Base-by-base conservation (phyloP, 2,797 vertebrate species). In the Podarcis siculus region DNA sequence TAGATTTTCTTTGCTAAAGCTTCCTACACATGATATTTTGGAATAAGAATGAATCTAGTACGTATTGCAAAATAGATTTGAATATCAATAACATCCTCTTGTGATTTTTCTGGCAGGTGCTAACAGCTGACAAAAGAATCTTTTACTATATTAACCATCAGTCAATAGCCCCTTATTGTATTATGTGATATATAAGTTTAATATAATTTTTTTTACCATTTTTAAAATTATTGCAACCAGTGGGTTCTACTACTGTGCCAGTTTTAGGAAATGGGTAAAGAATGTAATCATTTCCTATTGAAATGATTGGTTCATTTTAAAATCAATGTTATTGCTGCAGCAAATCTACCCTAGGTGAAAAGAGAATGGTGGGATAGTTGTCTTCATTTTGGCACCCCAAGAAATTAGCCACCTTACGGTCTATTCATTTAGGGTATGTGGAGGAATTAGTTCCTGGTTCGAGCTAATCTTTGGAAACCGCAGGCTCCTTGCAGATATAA, bases 231-330 rank as follows among this genome's bases (percentile, higher is more conserved):
- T 58, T 69, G 86, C 55, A 13, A 69, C 77, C 78, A 82, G 2
- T 64, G 0, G 21, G 66, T 37, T 8, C 64, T 45, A 72, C 30
- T n/a, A 77, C 12, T 58, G 21, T 86, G 15, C 15, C 32, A 9
- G 3, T 67, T 87, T 61, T 2, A 25, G 37, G 13, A 73, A 83
- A 83, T 6, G 67, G 64, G 35, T 77, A 75, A 32, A 79, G n/a
- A 3, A 80, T 92, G 76, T 84, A 82, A 27, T 90, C 71, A 79
- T 71, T 89, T 86, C n/a, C 86, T 78, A 76, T 89, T 23, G 85
- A 30, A 89, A 75, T 64, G 0, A 30, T 78, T 4, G 69, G 5
- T 25, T 42, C 67, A 71, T 67, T 89, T 77, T 35, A 64, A 73
- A 86, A 90, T 55, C 86, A 5, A 71, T 5, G 25, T 58, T 87